Evolutionary conservation across 1,140 invertebrate species (phyloP).

Genomic region (Galleria mellonella): DNA sequence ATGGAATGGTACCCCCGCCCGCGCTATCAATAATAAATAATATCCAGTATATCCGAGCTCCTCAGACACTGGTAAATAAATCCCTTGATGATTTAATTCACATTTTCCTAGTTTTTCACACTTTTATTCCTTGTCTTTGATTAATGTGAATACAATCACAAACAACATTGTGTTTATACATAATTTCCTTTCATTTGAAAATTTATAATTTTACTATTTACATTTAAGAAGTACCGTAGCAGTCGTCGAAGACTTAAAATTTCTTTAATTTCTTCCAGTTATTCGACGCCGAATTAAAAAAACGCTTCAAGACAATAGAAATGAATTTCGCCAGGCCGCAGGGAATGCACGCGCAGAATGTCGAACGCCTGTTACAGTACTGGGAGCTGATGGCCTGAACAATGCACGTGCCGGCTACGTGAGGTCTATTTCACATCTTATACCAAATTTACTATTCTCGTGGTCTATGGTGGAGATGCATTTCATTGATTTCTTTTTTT

Average conservation of each 20-base stretch:
- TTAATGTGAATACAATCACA: too few relatives aligned
- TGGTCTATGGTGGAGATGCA: not conserved
- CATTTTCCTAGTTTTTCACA: conserved; percentile 37
- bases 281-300: conserved; percentile 77
- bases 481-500: not conserved
- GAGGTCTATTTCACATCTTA: not conserved
- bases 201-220: too few relatives aligned
- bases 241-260: too few relatives aligned
- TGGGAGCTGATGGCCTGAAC: conserved; percentile 66
- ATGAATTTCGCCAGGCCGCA: conserved; percentile 77
- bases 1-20: conserved; percentile 93
- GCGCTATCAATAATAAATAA: too few relatives aligned
- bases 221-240: too few relatives aligned
- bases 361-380: conserved; percentile 73
- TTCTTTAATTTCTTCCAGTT: conserved; percentile 42
- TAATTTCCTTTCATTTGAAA: too few relatives aligned
- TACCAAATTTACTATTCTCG: too few relatives aligned
- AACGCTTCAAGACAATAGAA: conserved; percentile 77
- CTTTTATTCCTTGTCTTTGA: conserved; percentile 31
- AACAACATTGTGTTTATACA: too few relatives aligned
- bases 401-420: not conserved
- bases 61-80: too few relatives aligned
- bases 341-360: conserved; percentile 66
- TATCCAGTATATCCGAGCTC: too few relatives aligned
- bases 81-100: conserved; percentile 75